These are phyloP conservation scores for Netelia inedita DNA, from an alignment of 2,888 invertebrate genomes.

Conservation along the genomic window DNA sequence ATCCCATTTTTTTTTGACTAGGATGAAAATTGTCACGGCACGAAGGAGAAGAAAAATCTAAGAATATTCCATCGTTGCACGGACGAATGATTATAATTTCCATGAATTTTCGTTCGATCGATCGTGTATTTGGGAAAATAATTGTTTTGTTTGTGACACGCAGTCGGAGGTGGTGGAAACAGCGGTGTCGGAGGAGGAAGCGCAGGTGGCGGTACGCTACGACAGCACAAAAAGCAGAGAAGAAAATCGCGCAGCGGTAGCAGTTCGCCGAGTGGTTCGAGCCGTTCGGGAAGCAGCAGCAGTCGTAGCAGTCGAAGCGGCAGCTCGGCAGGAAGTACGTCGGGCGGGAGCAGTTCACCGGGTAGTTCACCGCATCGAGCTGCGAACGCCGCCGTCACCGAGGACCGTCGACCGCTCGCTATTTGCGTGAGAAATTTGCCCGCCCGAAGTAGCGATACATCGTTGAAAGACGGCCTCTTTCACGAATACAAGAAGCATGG, in stretches of 20 bases:
- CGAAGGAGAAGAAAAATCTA: background rate
- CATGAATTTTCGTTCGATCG: background rate
- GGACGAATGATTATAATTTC: background rate
- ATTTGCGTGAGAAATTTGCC: constrained; percentile 97
- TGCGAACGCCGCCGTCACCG: constrained; percentile 86
- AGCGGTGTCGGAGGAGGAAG: constrained; percentile 80
- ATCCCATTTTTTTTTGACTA: too few species aligned
- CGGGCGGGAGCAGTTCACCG: constrained; percentile 87
- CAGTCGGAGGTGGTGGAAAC: constrained; percentile 82
- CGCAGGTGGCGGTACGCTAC: constrained; percentile 82
- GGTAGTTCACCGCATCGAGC: constrained; percentile 86
- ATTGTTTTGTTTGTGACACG: background rate
- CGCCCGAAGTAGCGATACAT: constrained; percentile 95
- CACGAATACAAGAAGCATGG: constrained; percentile 99
- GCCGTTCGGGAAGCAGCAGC: constrained; percentile 87
- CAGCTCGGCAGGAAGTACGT: constrained; percentile 86
- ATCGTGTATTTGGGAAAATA: background rate
- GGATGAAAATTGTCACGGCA: too few species aligned
- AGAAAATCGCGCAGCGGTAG: constrained; percentile 84
- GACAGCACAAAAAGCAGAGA: constrained; percentile 84
- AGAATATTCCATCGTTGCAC: background rate
- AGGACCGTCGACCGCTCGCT: constrained; percentile 93
- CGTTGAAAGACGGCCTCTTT: constrained; percentile 98
- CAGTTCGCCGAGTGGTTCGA: constrained; percentile 84
- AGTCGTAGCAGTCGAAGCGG: constrained; percentile 84